Conservation (phyloP, 2,797 vertebrate species). For the Apodemus agrarius region DNA sequence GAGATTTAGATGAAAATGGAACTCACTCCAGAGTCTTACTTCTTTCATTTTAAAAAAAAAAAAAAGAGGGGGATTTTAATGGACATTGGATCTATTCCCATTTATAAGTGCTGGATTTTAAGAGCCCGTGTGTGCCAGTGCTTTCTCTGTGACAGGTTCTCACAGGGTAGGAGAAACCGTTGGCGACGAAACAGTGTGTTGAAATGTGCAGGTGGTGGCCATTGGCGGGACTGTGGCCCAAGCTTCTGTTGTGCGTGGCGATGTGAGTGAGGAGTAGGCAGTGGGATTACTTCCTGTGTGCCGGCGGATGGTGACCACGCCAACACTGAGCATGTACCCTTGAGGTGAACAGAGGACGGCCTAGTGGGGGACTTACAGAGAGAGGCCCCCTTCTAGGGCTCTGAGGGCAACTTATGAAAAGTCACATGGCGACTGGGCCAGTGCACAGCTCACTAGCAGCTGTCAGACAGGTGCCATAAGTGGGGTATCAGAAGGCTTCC, state of each 20-base stretch:
- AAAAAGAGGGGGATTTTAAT: slow-evolving; percentile 57
- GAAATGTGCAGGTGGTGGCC: neutral
- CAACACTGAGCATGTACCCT: neutral
- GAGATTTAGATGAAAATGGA: slow-evolving; percentile 76
- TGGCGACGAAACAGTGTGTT: neutral
- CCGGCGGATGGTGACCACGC: neutral
- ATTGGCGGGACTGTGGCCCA: neutral
- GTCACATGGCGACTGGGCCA: slow-evolving; percentile 19
- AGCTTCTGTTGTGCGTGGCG: neutral
- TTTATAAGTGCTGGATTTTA: slow-evolving; percentile 55
- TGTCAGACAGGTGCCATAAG: neutral
- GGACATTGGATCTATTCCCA: slow-evolving; percentile 42
- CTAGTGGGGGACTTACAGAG: accelerated
- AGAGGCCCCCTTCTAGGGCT: neutral
- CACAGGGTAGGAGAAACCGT: neutral
- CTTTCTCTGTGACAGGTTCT: slow-evolving; percentile 40
- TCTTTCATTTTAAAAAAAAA: slow-evolving; percentile 28
- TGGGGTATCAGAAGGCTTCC: neutral
- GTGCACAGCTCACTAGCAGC: slow-evolving; percentile 46
- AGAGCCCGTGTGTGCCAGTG: neutral
- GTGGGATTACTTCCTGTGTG: neutral
- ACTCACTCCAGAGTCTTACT: slow-evolving; percentile 59
- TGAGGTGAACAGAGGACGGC: neutral
- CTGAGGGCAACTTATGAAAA: slow-evolving; percentile 54
- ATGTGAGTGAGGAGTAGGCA: neutral